Conservation (phyloP, 2,113 vertebrate species). For the Pontoporia blainvillei region DNA sequence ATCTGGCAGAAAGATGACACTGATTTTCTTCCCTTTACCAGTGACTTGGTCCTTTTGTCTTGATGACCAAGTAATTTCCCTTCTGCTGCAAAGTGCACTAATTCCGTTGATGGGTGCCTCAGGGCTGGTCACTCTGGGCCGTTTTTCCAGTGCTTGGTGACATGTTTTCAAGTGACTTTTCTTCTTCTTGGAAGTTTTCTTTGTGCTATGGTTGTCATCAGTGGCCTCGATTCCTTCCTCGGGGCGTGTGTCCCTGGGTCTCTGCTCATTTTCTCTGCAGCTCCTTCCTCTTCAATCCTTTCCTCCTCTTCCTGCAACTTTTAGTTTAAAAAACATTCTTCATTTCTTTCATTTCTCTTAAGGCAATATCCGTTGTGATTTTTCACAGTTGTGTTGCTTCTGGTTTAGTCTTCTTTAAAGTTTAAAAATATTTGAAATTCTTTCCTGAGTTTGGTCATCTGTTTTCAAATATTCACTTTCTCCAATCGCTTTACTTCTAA, state of each 20-base stretch:
- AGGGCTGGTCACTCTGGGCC: not conserved
- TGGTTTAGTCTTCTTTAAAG: not conserved
- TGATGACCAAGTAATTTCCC: not conserved
- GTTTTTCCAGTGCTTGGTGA: not conserved
- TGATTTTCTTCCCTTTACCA: not conserved
- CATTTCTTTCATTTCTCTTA: not conserved
- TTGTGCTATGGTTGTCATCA: no score
- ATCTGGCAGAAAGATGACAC: not conserved
- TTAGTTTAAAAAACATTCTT: not conserved
- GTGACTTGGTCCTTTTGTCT: not conserved
- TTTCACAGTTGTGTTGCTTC: not conserved
- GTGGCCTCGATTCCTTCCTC: not conserved
- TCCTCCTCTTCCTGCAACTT: not conserved
- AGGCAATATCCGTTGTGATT: not conserved
- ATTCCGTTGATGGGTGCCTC: not conserved
- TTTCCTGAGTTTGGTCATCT: no score
- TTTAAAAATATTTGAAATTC: not conserved
- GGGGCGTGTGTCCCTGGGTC: not conserved
- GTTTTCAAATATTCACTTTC: not conserved
- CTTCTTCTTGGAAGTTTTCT: not conserved
- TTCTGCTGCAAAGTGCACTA: not conserved
- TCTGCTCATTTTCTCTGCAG: not conserved
- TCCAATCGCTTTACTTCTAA: not conserved
- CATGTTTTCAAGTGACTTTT: not conserved
- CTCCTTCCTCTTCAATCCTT: not conserved